phyloP scores from a whole-genome alignment of 1,140 invertebrate genomes.

The Zaprionus taronus region DNA sequence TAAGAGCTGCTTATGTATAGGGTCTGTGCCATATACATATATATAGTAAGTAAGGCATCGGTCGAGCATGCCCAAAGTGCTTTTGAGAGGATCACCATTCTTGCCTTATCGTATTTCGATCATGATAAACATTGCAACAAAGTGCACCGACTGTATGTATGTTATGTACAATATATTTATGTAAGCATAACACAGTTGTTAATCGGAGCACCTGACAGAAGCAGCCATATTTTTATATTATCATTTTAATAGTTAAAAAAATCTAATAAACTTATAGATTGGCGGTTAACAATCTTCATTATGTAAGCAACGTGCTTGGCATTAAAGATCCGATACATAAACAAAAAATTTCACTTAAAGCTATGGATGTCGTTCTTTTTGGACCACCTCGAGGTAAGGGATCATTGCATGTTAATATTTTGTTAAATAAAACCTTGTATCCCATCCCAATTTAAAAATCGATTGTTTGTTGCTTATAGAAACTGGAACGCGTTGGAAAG shows the following conservation, averaged over 20 bases:
- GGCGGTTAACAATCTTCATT: conserved; percentile 96
- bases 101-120: too few relatives aligned
- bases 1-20: too few relatives aligned
- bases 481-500: conserved; percentile 91
- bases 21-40: too few relatives aligned
- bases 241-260: background rate
- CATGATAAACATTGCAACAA: too few relatives aligned
- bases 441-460: background rate
- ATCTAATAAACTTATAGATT: conserved; percentile 87
- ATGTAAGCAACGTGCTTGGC: conserved; percentile 93
- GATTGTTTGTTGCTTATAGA: conserved; percentile 50
- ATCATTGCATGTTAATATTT: background rate
- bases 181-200: too few relatives aligned
- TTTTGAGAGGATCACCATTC: too few relatives aligned
- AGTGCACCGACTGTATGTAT: too few relatives aligned
- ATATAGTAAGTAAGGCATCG: too few relatives aligned
- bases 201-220: too few relatives aligned
- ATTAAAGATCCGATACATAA: conserved; percentile 98
- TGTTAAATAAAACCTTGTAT: background rate
- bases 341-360: conserved; percentile 97
- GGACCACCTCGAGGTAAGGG: conserved; percentile 96
- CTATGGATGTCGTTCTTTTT: conserved; percentile 98
- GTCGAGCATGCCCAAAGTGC: too few relatives aligned
- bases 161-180: too few relatives aligned
- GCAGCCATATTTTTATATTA: too few relatives aligned